phyloP scores from a whole-genome alignment of 2,888 invertebrate genomes.

The Amphimallon solstitiale region DNA sequence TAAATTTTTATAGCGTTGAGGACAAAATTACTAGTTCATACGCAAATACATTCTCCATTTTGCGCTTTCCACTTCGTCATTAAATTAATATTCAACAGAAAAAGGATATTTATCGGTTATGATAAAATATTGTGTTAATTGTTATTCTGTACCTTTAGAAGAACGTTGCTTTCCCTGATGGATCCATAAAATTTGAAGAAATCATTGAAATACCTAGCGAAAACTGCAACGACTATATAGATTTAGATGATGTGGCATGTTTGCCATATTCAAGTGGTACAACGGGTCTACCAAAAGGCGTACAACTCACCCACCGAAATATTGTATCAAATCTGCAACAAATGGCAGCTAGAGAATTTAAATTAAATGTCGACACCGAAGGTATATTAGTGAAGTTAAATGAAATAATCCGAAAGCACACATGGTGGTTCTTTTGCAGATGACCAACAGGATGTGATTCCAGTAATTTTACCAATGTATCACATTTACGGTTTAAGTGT shows the following conservation, averaged over 20 bases:
- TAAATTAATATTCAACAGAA: too few species aligned
- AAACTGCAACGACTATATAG: constrained; percentile 14
- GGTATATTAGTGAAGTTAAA: constrained; percentile 35
- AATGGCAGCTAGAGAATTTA: constrained; percentile 40
- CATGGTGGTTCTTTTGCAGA: constrained; percentile 44
- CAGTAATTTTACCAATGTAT: constrained; percentile 64
- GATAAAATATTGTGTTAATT: too few species aligned
- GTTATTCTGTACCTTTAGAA: constrained; percentile 22
- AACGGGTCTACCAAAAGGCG: constrained; percentile 81
- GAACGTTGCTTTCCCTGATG: constrained; percentile 65
- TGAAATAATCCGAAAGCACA: neutral
- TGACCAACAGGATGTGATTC: constrained; percentile 55
- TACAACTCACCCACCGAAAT: constrained; percentile 66
- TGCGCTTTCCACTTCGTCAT: too few species aligned
- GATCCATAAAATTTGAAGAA: constrained; percentile 69
- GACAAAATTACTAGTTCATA: too few species aligned
- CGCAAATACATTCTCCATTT: too few species aligned
- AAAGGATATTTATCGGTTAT: too few species aligned
- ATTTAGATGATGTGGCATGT: constrained; percentile 69
- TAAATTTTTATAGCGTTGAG: too few species aligned
- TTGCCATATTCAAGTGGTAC: constrained; percentile 86
- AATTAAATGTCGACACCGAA: constrained; percentile 42
- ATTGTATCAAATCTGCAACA: constrained; percentile 59
- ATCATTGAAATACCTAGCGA: constrained; percentile 61
- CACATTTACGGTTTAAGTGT: constrained; percentile 67